A percentile compares a stretch with the other conserved stretches of the same genome.
phyloP scores from a whole-genome alignment of 2,797 vertebrate genomes.

The Brotula barbata region DNA sequence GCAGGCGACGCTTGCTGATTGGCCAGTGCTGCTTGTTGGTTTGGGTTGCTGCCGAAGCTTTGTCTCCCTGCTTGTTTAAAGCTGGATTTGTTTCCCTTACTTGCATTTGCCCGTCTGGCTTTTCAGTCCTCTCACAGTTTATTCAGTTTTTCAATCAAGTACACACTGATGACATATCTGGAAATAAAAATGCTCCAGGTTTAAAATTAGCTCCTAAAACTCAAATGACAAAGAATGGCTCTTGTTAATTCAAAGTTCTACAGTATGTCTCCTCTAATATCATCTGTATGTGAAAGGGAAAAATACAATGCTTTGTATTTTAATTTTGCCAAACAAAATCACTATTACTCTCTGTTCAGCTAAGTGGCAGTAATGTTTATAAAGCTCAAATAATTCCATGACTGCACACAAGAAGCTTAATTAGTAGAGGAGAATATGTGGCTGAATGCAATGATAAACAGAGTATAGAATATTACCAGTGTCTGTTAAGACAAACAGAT shows the following conservation, averaged over 20 bases:
- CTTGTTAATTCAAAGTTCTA: too few relatives aligned
- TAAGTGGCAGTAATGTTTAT: neutral
- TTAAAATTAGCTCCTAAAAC: conserved; percentile 20
- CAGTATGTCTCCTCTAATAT: too few relatives aligned
- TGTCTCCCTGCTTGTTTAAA: conserved; percentile 68
- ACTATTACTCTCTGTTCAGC: neutral
- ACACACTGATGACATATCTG: neutral
- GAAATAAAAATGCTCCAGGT: conserved; percentile 18
- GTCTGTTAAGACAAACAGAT: conserved; percentile 6
- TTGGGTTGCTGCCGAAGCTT: conserved; percentile 69
- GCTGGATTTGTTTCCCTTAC: conserved; percentile 66
- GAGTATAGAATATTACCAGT: neutral
- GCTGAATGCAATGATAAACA: neutral
- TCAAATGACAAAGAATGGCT: too few relatives aligned
- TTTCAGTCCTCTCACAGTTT: conserved; percentile 36
- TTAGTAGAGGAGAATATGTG: neutral
- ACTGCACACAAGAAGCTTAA: too few relatives aligned
- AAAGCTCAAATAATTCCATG: neutral
- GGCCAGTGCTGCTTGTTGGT: conserved; percentile 53
- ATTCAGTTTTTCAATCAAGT: conserved; percentile 26
- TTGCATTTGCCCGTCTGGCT: conserved; percentile 55
- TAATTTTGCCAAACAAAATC: neutral
- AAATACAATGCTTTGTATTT: neutral
- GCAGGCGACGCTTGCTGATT: conserved; percentile 59
- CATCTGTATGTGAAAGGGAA: too few relatives aligned